A percentile compares a stretch with the other conserved stretches of the same genome.
These are phyloP conservation scores for Caenorhabditis tropicalis DNA, from an alignment of 1,140 invertebrate species.

Conservation along the genomic window DNA sequence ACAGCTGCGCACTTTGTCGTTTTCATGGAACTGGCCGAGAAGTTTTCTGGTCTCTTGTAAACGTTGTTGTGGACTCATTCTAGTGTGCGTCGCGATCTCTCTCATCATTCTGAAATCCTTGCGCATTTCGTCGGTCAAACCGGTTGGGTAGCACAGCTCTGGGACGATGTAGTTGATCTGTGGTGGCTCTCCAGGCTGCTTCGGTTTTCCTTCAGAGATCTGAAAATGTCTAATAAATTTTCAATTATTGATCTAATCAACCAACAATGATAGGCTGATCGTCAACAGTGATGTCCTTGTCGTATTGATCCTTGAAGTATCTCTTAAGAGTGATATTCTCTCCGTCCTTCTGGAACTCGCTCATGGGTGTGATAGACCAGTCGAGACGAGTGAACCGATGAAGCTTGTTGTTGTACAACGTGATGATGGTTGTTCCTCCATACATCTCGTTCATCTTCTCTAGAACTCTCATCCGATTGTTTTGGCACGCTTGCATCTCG, in stretches of 20 bases:
- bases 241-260: not conserved
- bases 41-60: not conserved
- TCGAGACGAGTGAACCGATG: slow-evolving; percentile 41
- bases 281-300: not conserved
- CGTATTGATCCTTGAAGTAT: slow-evolving; percentile 48
- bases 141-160: slow-evolving; percentile 47
- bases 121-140: slow-evolving; percentile 34
- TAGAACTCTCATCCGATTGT: slow-evolving; percentile 3
- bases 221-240: not conserved
- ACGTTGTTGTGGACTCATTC: slow-evolving; percentile 17
- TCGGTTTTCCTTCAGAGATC: slow-evolving; percentile 55
- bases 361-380: not conserved
- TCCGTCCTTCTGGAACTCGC: slow-evolving; percentile 43
- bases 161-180: slow-evolving; percentile 53
- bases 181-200: slow-evolving; percentile 53
- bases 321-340: slow-evolving; percentile 30
- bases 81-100: slow-evolving; percentile 27
- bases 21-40: not conserved
- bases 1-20: not conserved
- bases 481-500: slow-evolving; percentile 16
- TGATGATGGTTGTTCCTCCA: slow-evolving; percentile 39
- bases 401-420: slow-evolving; percentile 51
- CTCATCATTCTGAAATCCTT: slow-evolving; percentile 48
- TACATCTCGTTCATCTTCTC: slow-evolving; percentile 45
- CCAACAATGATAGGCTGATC: slow-evolving; percentile 51